phyloP scores from a whole-genome alignment of 2,797 vertebrate species.

The Pseudochaenichthys georgianus region DNA sequence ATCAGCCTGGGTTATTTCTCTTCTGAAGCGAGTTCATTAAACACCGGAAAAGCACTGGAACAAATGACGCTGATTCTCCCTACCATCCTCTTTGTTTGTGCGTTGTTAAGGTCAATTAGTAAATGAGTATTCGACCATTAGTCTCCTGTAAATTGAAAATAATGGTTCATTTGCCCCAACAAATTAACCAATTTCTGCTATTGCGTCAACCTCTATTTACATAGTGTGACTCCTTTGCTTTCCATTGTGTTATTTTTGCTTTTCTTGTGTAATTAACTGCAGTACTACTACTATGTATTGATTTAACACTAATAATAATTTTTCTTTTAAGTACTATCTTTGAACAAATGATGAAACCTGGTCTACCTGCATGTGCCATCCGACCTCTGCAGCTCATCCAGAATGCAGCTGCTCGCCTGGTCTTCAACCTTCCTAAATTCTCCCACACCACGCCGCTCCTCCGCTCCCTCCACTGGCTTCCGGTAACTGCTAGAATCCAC shows the following conservation, averaged over 20 bases:
- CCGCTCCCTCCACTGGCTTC: too few species aligned
- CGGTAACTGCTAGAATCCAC: too few species aligned
- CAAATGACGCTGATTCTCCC: constrained; percentile 19
- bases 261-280: background rate
- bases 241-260: constrained; percentile 6
- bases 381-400: too few species aligned
- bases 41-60: constrained; percentile 27
- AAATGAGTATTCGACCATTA: constrained; percentile 56
- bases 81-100: constrained; percentile 15
- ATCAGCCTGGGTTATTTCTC: constrained; percentile 26
- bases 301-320: too few species aligned
- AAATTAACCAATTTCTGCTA: constrained; percentile 37
- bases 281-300: too few species aligned
- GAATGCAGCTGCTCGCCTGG: too few species aligned
- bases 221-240: constrained; percentile 3
- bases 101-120: constrained; percentile 53
- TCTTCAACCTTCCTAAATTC: too few species aligned
- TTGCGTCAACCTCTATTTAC: background rate
- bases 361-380: too few species aligned
- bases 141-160: constrained; percentile 63
- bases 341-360: too few species aligned
- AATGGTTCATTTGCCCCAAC: constrained; percentile 51
- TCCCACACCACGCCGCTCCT: too few species aligned
- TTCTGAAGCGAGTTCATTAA: constrained; percentile 16
- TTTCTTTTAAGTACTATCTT: too few species aligned